phyloP scores from a whole-genome alignment of 2,797 vertebrate species.

The Acipenser transmontanus region DNA sequence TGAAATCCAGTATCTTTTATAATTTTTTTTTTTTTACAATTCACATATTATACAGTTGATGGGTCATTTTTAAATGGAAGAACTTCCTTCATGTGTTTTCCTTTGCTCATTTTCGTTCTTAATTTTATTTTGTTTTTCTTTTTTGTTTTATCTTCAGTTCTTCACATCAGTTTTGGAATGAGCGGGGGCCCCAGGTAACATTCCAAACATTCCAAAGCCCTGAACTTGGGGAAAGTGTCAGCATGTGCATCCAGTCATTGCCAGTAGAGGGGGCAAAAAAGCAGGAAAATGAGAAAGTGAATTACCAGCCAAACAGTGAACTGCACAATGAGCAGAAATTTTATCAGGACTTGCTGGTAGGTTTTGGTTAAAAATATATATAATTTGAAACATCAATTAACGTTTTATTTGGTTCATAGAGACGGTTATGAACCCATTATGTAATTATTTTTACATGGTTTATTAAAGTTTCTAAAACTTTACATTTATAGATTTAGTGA shows the following conservation, averaged over 20 bases:
- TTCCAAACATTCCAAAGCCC: conserved; percentile 51
- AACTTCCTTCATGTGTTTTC: too few species aligned
- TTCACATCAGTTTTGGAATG: conserved; percentile 19
- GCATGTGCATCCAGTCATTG: conserved; percentile 46
- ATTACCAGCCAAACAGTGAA: conserved; percentile 19
- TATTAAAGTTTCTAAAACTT: too few species aligned
- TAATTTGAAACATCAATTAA: too few species aligned
- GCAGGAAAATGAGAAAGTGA: conserved; percentile 30
- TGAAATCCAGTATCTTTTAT: too few species aligned
- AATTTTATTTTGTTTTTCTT: background rate
- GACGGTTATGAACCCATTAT: too few species aligned
- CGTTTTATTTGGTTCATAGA: too few species aligned
- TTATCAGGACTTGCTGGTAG: conserved; percentile 82
- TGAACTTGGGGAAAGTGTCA: conserved; percentile 53
- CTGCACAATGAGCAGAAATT: conserved; percentile 57
- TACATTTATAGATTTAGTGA: too few species aligned
- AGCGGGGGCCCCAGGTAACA: conserved; percentile 28
- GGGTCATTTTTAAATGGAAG: too few species aligned
- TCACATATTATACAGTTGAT: too few species aligned
- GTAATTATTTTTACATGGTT: too few species aligned
- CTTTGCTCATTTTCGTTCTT: too few species aligned
- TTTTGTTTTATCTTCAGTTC: conserved; percentile 12
- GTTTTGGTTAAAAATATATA: background rate
- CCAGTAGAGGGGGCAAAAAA: conserved; percentile 42
- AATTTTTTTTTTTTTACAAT: too few species aligned